phyloP scores from a whole-genome alignment of 2,888 invertebrate genomes.

The Holacanthella duospinosa region DNA sequence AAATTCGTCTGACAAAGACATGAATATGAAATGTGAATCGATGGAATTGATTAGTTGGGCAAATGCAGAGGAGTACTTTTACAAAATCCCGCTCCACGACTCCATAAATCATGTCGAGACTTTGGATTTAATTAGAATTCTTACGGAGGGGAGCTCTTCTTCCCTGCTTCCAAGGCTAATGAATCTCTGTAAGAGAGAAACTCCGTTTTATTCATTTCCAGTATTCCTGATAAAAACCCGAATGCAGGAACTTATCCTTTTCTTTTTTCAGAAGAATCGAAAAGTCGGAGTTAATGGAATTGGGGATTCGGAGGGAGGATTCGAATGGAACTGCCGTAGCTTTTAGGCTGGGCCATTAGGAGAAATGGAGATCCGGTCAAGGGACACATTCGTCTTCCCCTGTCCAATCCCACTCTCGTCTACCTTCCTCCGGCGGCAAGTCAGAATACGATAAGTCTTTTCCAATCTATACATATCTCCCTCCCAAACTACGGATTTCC shows the following conservation, averaged over 20 bases:
- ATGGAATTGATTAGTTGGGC: background rate
- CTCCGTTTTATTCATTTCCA: background rate
- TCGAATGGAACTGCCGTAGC: slow-evolving; percentile 14
- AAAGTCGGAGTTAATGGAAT: too few relatives aligned
- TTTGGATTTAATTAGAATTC: slow-evolving; percentile 2
- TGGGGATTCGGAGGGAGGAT: background rate
- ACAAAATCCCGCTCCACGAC: too few relatives aligned
- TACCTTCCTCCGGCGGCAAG: too few relatives aligned
- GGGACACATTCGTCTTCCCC: slow-evolving; percentile 36
- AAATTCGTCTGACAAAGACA: background rate
- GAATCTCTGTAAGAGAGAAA: background rate
- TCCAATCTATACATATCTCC: slow-evolving; percentile 11
- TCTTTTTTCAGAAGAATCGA: too few relatives aligned
- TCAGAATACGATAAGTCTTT: too few relatives aligned
- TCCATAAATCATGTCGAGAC: slow-evolving; percentile 1
- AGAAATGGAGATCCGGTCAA: slow-evolving; percentile 44
- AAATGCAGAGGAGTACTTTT: background rate
- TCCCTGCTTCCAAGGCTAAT: too few relatives aligned
- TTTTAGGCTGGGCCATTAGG: slow-evolving; percentile 38
- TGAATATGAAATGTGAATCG: background rate
- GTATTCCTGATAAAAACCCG: background rate
- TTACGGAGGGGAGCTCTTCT: too few relatives aligned
- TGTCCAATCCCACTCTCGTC: slow-evolving; percentile 9
- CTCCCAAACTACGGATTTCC: background rate
- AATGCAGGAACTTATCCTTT: background rate